phyloP scores from a whole-genome alignment of 2,888 invertebrate species.

The Furcula furcula region DNA sequence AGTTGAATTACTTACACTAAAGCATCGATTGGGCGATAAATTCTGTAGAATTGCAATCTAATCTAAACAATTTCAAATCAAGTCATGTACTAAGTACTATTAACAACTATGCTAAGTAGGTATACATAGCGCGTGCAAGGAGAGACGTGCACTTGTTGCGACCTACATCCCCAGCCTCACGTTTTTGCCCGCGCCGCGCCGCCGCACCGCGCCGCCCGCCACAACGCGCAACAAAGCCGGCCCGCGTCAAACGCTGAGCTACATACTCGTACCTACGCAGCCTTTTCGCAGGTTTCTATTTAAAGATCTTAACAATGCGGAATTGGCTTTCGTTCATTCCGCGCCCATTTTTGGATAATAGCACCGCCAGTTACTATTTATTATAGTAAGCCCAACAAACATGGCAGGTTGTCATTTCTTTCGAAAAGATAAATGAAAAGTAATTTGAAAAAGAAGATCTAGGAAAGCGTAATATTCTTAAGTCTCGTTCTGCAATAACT shows the following conservation, averaged over 20 bases:
- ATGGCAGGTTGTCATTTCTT: too few species aligned
- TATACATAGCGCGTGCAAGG: conserved; percentile 25
- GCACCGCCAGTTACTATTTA: conserved; percentile 38
- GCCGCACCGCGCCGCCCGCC: conserved; percentile 29
- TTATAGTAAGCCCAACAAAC: too few species aligned
- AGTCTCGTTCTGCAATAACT: too few species aligned
- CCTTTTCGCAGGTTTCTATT: conserved; percentile 69
- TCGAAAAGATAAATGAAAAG: too few species aligned
- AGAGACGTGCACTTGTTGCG: conserved; percentile 66
- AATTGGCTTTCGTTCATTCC: conserved; percentile 71
- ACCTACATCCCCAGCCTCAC: conserved; percentile 67
- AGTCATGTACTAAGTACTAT: too few species aligned
- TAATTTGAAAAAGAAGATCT: too few species aligned
- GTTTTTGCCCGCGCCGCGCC: conserved; percentile 61
- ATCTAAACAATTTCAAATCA: too few species aligned
- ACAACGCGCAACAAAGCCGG: conserved; percentile 49
- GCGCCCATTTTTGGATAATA: conserved; percentile 52
- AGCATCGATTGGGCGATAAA: too few species aligned
- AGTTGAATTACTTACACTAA: too few species aligned
- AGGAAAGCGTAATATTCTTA: too few species aligned
- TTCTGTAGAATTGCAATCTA: too few species aligned
- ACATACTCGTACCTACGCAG: too few species aligned
- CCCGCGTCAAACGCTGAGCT: conserved; percentile 32
- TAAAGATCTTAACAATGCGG: conserved; percentile 66
- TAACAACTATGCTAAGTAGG: not conserved